Conservation (phyloP, 2,113 vertebrate species). For the Haemorhous mexicanus region DNA sequence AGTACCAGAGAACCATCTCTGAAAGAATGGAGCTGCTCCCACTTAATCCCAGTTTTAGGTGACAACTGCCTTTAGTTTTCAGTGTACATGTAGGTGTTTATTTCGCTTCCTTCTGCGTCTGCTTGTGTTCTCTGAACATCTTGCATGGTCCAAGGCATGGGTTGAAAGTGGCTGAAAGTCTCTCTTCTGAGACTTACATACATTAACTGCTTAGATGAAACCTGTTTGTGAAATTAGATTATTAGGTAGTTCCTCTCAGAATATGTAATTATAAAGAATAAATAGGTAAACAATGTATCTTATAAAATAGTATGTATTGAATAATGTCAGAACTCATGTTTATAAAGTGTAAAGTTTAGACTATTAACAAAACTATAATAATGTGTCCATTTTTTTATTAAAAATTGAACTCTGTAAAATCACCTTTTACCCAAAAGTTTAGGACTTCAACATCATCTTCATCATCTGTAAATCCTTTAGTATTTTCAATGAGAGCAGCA, state of each 20-base stretch:
- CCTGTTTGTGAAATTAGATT: neutral
- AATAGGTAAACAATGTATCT: neutral
- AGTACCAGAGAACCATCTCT: neutral
- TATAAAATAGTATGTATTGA: neutral
- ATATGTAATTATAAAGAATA: neutral
- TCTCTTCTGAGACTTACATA: neutral
- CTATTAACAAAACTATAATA: neutral
- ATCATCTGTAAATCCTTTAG: neutral
- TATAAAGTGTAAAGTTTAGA: neutral
- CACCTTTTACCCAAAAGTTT: neutral
- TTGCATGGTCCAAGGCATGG: neutral
- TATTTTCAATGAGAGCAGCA: neutral
- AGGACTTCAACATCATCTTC: neutral
- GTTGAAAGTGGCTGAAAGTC: neutral
- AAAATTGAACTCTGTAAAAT: neutral
- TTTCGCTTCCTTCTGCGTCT: neutral
- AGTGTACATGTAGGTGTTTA: neutral
- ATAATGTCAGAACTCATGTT: neutral
- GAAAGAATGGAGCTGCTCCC: neutral
- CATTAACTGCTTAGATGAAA: neutral
- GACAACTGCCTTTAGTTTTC: neutral
- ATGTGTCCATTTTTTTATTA: neutral
- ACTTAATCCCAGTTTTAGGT: neutral
- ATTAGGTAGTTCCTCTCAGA: neutral
- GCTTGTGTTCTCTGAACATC: neutral